Percentiles rank a stretch among this genome's conserved stretches.
Evolutionary conservation across 2,888 invertebrate species (phyloP).

Genomic region (Malthinus seriepunctatus): DNA sequence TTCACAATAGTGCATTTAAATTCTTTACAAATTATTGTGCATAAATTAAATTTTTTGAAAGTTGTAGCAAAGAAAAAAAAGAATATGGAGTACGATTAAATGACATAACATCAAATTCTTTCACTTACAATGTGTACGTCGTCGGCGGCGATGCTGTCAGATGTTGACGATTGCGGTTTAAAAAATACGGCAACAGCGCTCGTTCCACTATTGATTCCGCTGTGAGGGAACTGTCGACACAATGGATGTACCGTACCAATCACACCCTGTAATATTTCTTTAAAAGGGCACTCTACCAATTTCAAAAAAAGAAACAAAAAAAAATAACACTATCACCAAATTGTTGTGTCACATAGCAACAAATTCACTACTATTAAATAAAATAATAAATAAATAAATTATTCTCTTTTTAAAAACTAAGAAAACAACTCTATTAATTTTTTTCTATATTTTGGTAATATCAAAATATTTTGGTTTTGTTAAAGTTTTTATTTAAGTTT

Average conservation of each 20-base stretch:
- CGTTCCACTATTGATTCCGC: constrained; percentile 22
- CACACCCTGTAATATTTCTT: constrained; percentile 16
- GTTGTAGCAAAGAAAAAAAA: too few species aligned
- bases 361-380: constrained; percentile 16
- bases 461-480: too few species aligned
- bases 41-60: not conserved
- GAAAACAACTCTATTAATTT: too few species aligned
- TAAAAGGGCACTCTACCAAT: constrained; percentile 15
- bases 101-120: constrained; percentile 7
- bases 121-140: constrained; percentile 18
- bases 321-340: constrained; percentile 13
- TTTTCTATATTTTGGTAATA: too few species aligned
- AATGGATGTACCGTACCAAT: constrained; percentile 15
- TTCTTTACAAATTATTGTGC: not conserved
- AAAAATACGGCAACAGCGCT: constrained; percentile 17
- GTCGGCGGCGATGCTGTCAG: constrained; percentile 17
- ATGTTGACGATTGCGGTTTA: not conserved
- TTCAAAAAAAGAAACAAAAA: constrained; percentile 25
- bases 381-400: not conserved
- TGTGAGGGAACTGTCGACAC: constrained; percentile 8
- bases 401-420: too few species aligned
- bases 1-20: too few species aligned
- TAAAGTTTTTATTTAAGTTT: too few species aligned
- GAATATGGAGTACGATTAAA: not conserved
- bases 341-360: constrained; percentile 25